Base-by-base conservation (phyloP, 2,797 vertebrate species). In the Iguana delicatissima region DNA sequence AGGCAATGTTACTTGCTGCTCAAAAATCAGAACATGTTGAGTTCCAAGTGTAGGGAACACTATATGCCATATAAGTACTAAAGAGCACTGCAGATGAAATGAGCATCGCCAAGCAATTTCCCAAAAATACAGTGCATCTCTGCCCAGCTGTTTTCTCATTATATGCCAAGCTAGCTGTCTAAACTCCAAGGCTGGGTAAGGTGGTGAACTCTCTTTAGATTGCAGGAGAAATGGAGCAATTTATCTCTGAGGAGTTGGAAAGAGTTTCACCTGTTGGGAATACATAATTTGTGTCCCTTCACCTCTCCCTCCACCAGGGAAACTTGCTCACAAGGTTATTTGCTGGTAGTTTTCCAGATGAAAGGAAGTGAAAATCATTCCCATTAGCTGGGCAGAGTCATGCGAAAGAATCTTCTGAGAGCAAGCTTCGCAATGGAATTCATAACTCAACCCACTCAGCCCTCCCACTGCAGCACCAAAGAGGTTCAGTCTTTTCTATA, bases 281-380 rank as follows among this genome's bases (percentile, higher is more conserved):
- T 29, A 81, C 32, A 85, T 67, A 85, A 92, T 84, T 13, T n/a
- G 18, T 80, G 81, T 88, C 85, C 88, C 88, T 81, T 81, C 92
- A 91, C 79, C 42, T 86, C 90, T 89, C 81, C 89, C 1, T 46
- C 91, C 69, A 87, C 92, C 86, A 4, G 87, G 50, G 13, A 93
- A 92, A 90, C 73, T 79, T 50, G 24, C 24, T 50, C 88, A 90
- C 90, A 88, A 88, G n/a, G 77, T 85, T 81, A 93, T 86, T 93
- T 91, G 46, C 89, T 0, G 2, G 5, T 69, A 74, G 79, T 94
- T 94, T 96, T 96, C 91, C 92, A 93, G 91, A 92, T 94, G 95
- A 96, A 95, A 95, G 92, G 91, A 95, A 88, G 86, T 16, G 74
- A 95, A 95, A 95, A 95, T 95, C 91, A 80, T 90, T 85, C 94